Conservation (phyloP, 2,113 vertebrate species). For the Clinocottus analis region DNA sequence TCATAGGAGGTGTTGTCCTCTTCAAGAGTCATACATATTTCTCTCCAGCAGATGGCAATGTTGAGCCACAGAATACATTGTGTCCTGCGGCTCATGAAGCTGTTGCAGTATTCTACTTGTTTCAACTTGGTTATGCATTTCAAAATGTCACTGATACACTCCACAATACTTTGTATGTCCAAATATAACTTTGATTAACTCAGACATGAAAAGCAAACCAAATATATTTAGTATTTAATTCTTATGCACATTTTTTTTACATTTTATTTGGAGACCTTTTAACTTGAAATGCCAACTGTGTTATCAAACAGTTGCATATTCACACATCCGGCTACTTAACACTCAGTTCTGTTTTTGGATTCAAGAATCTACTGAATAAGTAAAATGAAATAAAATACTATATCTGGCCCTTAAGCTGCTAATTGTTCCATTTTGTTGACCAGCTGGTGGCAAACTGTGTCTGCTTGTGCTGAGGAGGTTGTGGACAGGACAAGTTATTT, state of each 20-base stretch:
- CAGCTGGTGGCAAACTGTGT: neutral
- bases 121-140: neutral
- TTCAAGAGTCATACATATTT: neutral
- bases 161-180: neutral
- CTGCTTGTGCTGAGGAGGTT: neutral
- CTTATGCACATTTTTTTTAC: neutral
- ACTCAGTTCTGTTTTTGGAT: neutral
- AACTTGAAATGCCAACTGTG: neutral
- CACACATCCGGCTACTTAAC: neutral
- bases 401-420: neutral
- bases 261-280: neutral
- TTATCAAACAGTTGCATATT: neutral
- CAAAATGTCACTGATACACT: neutral
- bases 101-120: no score
- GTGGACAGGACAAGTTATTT: neutral
- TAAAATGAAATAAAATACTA: neutral
- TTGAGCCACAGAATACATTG: neutral
- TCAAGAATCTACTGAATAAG: neutral
- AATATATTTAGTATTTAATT: neutral
- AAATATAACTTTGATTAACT: neutral
- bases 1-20: neutral
- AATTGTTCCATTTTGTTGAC: neutral
- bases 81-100: no score
- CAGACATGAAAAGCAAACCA: neutral
- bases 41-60: slow-evolving; percentile 41